These are phyloP conservation scores for Aphaenogaster ashmeadi DNA, from an alignment of 1,140 invertebrate genomes.

Conservation along the genomic window DNA sequence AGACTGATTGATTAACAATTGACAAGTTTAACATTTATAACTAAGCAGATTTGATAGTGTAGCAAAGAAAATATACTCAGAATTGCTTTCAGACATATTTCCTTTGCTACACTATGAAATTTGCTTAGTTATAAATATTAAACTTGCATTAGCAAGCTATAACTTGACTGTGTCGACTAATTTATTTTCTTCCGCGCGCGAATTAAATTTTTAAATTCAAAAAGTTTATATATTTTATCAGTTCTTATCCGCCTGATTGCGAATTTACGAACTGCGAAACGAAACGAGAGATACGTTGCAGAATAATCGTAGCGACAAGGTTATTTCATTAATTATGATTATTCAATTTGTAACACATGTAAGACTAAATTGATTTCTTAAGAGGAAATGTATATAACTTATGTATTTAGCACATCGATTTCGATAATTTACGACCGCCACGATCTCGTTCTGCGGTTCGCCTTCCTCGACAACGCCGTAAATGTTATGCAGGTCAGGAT, in stretches of 20 bases:
- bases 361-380: not conserved
- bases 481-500: slow-evolving; percentile 52
- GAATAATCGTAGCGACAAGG: not conserved
- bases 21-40: too few relatives aligned
- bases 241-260: not conserved
- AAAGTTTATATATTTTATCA: not conserved
- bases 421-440: slow-evolving; percentile 16
- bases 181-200: too few relatives aligned
- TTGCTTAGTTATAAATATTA: too few relatives aligned
- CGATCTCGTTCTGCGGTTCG: slow-evolving; percentile 10
- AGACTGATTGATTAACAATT: too few relatives aligned
- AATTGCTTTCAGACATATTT: too few relatives aligned
- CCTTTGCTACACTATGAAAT: too few relatives aligned
- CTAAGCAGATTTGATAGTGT: too few relatives aligned
- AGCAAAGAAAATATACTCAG: too few relatives aligned
- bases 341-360: not conserved
- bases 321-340: slow-evolving; percentile 5
- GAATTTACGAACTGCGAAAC: not conserved
- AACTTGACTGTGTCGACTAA: too few relatives aligned
- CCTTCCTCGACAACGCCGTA: not conserved
- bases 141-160: too few relatives aligned
- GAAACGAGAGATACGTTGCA: not conserved
- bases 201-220: not conserved
- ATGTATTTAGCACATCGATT: not conserved
- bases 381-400: slow-evolving; percentile 14